Conservation (phyloP, 2,888 invertebrate species). For the Agapostemon virescens region DNA sequence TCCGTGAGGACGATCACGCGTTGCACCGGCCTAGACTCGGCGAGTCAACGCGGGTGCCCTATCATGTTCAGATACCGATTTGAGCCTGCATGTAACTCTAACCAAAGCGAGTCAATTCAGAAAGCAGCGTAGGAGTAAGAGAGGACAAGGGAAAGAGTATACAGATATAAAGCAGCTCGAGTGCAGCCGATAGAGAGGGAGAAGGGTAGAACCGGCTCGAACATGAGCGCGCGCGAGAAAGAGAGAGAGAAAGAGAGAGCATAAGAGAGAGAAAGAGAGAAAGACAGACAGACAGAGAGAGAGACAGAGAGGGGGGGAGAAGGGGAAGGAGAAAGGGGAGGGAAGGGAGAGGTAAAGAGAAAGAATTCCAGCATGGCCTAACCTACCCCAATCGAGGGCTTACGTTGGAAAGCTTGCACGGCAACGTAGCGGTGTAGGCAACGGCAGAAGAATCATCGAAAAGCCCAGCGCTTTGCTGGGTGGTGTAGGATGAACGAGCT, state of each 20-base stretch:
- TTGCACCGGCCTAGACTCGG: slow-evolving; percentile 11
- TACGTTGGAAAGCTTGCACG: slow-evolving; percentile 74
- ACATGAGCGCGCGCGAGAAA: slow-evolving; percentile 20
- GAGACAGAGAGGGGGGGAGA: slow-evolving; percentile 12
- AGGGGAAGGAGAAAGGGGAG: slow-evolving; percentile 19
- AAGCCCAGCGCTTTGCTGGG: slow-evolving; percentile 67
- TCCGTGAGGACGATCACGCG: slow-evolving; percentile 16
- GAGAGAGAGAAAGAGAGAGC: slow-evolving; percentile 17
- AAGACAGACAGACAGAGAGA: slow-evolving; percentile 11
- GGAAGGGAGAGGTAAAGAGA: slow-evolving; percentile 46
- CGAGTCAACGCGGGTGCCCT: slow-evolving; percentile 35
- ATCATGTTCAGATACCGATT: slow-evolving; percentile 46
- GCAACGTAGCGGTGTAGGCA: slow-evolving; percentile 64
- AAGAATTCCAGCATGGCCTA: slow-evolving; percentile 70
- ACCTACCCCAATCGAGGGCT: slow-evolving; percentile 78
- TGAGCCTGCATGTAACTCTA: slow-evolving; percentile 45
- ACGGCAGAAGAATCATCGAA: slow-evolving; percentile 71
- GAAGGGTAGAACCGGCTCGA: slow-evolving; percentile 19
- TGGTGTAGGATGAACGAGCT: slow-evolving; percentile 67
- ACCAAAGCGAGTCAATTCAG: slow-evolving; percentile 50
- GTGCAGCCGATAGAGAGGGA: slow-evolving; percentile 38
- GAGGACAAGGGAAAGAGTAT: slow-evolving; percentile 50
- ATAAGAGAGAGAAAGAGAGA: slow-evolving; percentile 19
- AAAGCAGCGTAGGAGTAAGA: slow-evolving; percentile 51
- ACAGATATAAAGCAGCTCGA: slow-evolving; percentile 53